A percentile compares a stretch with the other conserved stretches of the same genome.
Evolutionary conservation across 2,797 vertebrate genomes (phyloP).

Genomic region (Alca torda): DNA sequence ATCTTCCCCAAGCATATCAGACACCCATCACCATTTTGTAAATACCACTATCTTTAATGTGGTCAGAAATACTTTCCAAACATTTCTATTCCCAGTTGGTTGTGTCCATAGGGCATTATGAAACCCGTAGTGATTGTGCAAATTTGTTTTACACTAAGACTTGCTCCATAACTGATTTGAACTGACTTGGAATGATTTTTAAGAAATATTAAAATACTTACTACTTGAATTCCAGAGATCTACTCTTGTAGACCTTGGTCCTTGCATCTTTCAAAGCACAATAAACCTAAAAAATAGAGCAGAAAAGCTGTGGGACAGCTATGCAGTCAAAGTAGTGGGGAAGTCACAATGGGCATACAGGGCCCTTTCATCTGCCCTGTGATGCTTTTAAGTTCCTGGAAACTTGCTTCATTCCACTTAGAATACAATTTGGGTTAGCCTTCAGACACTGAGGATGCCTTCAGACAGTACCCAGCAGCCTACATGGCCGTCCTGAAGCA

Average conservation of each 20-base stretch:
- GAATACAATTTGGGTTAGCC: not conserved
- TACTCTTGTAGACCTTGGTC: not conserved
- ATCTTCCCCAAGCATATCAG: not conserved
- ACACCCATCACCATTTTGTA: not conserved
- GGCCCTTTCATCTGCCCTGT: not conserved
- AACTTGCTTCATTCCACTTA: not conserved
- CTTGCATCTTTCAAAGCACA: not conserved
- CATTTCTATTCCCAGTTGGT: not conserved
- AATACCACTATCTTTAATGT: not conserved
- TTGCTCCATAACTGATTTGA: not conserved
- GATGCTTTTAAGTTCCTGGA: not conserved
- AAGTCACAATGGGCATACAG: not conserved
- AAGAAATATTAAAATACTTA: conserved; percentile 9
- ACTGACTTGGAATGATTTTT: not conserved
- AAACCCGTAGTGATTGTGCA: not conserved
- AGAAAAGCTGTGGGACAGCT: not conserved
- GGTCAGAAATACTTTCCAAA: not conserved
- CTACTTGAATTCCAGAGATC: not conserved
- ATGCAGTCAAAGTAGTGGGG: not conserved
- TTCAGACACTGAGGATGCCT: not conserved
- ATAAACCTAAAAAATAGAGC: not conserved
- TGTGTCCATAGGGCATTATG: not conserved
- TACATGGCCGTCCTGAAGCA: not conserved
- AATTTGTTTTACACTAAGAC: not conserved
- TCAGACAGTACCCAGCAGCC: not conserved